Conservation (phyloP, 2,797 vertebrate genomes). For the Rhodeus uyekii region DNA sequence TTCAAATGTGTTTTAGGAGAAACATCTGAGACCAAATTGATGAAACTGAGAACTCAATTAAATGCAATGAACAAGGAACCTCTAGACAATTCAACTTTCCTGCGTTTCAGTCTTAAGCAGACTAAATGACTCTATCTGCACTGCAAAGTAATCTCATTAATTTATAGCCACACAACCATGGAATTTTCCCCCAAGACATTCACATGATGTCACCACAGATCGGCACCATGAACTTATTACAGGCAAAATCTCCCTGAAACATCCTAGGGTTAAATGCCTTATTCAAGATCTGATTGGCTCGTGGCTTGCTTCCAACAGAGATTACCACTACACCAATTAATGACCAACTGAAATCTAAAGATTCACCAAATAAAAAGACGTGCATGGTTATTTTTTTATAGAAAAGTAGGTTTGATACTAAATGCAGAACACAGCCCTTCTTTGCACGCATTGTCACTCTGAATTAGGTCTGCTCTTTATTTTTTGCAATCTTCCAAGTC, state of each 20-base stretch:
- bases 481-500: constrained; percentile 18
- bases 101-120: constrained; percentile 7
- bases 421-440: neutral
- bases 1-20: neutral
- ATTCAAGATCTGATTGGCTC: constrained; percentile 15
- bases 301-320: neutral
- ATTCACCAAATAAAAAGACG: neutral
- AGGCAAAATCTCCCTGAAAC: constrained; percentile 1
- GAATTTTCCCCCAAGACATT: neutral
- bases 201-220: neutral
- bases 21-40: neutral
- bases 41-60: constrained; percentile 7
- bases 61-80: neutral
- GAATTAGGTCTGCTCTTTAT: constrained; percentile 1
- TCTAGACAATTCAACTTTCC: neutral
- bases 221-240: neutral
- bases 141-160: constrained; percentile 4
- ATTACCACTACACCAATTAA: neutral
- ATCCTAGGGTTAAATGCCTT: constrained; percentile 10
- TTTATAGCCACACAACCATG: constrained; percentile 10
- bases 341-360: neutral
- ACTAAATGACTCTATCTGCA: neutral
- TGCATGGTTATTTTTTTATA: neutral
- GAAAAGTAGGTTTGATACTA: neutral
- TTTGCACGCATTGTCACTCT: neutral